A percentile compares a stretch with the other conserved stretches of the same genome.
These are phyloP conservation scores for Henicopernis longicauda DNA, from an alignment of 2,113 vertebrate genomes.

Conservation along the genomic window DNA sequence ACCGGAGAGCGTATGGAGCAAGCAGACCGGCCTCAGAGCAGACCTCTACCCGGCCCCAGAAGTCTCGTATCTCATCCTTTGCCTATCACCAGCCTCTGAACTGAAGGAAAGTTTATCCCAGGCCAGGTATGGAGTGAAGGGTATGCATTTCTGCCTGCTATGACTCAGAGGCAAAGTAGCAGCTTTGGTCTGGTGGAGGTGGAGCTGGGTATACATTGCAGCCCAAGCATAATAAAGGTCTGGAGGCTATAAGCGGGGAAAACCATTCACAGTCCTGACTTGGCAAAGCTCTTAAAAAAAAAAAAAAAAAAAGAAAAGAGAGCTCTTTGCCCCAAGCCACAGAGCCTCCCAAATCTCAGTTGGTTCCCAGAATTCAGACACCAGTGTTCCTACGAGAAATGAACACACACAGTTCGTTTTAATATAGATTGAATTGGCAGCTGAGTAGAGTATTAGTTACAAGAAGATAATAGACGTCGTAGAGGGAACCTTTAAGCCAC, in stretches of 20 bases:
- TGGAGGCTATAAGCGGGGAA: constrained; percentile 56
- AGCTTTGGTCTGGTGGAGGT: constrained; percentile 26
- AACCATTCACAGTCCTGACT: constrained; percentile 42
- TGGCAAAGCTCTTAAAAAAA: constrained; percentile 2
- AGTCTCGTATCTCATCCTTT: background rate
- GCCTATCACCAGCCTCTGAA: background rate
- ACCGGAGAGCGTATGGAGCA: accelerated
- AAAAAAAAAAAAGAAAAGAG: background rate
- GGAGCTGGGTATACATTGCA: constrained; percentile 18
- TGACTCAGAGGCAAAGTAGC: constrained; percentile 54
- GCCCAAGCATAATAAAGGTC: constrained; percentile 61
- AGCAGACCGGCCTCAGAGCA: background rate
- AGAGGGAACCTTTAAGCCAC: background rate
- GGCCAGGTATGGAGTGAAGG: background rate
- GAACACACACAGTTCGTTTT: constrained; percentile 41
- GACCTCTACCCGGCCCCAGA: background rate
- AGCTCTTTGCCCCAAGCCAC: constrained; percentile 21
- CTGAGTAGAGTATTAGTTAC: background rate
- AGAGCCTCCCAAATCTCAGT: constrained; percentile 38
- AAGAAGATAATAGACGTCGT: background rate
- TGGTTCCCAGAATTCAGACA: constrained; percentile 58
- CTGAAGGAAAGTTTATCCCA: background rate
- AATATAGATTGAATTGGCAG: constrained; percentile 32
- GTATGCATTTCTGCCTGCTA: background rate
- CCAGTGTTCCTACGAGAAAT: constrained; percentile 28